Conservation (phyloP, 2,797 vertebrate genomes). For the Manis javanica region DNA sequence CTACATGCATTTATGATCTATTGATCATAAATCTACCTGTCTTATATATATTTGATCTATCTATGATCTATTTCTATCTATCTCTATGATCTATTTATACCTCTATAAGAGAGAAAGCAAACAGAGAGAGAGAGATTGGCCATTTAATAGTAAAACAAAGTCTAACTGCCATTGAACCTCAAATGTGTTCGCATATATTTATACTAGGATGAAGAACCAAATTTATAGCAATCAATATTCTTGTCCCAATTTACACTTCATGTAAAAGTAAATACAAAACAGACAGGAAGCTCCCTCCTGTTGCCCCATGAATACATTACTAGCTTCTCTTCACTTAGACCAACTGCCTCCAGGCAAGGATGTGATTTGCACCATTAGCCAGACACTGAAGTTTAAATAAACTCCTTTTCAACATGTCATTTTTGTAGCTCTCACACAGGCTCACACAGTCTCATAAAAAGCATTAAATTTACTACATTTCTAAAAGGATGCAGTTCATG, state of each 20-base stretch:
- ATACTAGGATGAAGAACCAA: background rate
- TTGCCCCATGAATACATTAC: constrained; percentile 13
- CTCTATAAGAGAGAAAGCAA: background rate
- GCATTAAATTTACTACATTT: constrained; percentile 66
- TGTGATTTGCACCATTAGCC: constrained; percentile 34
- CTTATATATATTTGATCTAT: background rate
- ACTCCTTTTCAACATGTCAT: background rate
- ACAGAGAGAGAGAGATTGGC: background rate
- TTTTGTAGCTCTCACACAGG: constrained; percentile 39
- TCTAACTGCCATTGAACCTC: background rate
- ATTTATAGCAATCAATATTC: constrained; percentile 46
- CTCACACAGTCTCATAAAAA: constrained; percentile 49
- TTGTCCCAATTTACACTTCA: constrained; percentile 56
- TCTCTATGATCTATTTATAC: background rate
- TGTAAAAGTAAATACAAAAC: constrained; percentile 62
- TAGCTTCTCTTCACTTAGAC: constrained; percentile 10
- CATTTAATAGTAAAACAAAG: background rate
- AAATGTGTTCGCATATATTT: constrained; percentile 17
- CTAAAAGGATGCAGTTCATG: constrained; percentile 65
- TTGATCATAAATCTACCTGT: background rate
- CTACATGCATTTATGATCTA: background rate
- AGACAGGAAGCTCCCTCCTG: background rate
- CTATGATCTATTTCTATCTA: background rate
- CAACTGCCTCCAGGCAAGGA: background rate
- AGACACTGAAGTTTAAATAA: constrained; percentile 63